phyloP scores from a whole-genome alignment of 1,140 invertebrate species.

The Ceratina japonica region DNA sequence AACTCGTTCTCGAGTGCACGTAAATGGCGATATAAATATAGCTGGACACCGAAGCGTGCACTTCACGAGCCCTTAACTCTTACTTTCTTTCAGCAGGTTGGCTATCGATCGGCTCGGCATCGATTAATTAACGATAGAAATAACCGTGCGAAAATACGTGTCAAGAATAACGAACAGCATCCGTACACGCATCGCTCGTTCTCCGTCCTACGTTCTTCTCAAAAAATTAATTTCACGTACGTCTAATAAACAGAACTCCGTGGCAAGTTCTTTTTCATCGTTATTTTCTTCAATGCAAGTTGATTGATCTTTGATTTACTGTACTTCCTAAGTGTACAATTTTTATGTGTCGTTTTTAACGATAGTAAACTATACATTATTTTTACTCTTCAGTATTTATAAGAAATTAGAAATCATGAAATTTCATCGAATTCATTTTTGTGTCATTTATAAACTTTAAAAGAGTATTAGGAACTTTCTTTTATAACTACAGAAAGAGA shows the following conservation, averaged over 20 bases:
- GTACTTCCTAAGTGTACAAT: background rate
- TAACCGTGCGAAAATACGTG: background rate
- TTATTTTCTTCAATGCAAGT: too few species aligned
- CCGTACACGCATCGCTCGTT: background rate
- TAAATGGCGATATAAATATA: constrained; percentile 17
- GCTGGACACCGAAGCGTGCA: constrained; percentile 10
- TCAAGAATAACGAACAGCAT: background rate
- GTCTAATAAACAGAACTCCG: background rate
- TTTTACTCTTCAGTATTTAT: too few species aligned
- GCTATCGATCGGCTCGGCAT: background rate
- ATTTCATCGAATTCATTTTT: background rate
- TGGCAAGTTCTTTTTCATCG: background rate
- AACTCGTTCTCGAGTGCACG: background rate
- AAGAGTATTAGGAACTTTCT: too few species aligned
- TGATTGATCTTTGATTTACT: background rate
- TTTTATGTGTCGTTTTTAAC: too few species aligned
- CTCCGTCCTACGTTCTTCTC: background rate
- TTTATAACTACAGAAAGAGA: too few species aligned
- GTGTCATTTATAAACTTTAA: background rate
- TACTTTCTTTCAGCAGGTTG: constrained; percentile 9
- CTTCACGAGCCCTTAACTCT: constrained; percentile 22
- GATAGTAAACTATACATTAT: too few species aligned
- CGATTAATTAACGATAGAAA: constrained; percentile 22
- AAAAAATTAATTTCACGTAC: constrained; percentile 8
- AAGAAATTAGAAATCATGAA: background rate